Evolutionary conservation across 1,140 invertebrate species (phyloP), one percentile per base, ranked within the genome.

Genomic region (Plectrocnemia conspersa): DNA sequence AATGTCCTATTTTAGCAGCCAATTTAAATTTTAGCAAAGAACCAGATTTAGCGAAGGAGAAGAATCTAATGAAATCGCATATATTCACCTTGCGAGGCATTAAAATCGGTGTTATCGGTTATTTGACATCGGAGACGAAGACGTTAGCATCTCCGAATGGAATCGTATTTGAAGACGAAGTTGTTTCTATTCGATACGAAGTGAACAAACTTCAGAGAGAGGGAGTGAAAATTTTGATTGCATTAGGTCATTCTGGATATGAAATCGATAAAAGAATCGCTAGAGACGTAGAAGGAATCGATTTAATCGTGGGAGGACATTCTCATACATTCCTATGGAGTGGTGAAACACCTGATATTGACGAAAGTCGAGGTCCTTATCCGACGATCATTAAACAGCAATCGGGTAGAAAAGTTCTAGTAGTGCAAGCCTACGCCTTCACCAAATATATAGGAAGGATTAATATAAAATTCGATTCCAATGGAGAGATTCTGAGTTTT

Each of bases 391-490:
- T 93, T 0, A 75, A 70, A 1, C 87, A 93, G 68, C 22, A 66
- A 0, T 83, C 74, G 42, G 86, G 88, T 0, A 82, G 82, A 64
- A 77, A 78, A 49, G 88, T 88, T 1, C 85, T 90, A 0, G 89
- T 92, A 1, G 91, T 95, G 0, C 92, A 96, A 70, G 91, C 90
- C 2, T 94, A 88, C 64, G 88, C 89, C 0, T 93, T 87, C 64
- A 93, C 91, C 1, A 95, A 96, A 73, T 96, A 95, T 68, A 69
- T 96, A 16, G 93, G 93, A 0, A 79, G 84, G 64, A 66, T 96
- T 2, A 77, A 82, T 23, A 57, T 89, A 0, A 69, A 77, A 19
- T 93, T 95, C 65, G 79, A 94, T 68, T 65, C 71, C 0, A 61
- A 80, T 1, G 91, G 91, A 15, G 84, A 91, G 65, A 69, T 95